phyloP scores from a whole-genome alignment of 1,140 invertebrate species.

The Diachasmimorpha longicaudata region DNA sequence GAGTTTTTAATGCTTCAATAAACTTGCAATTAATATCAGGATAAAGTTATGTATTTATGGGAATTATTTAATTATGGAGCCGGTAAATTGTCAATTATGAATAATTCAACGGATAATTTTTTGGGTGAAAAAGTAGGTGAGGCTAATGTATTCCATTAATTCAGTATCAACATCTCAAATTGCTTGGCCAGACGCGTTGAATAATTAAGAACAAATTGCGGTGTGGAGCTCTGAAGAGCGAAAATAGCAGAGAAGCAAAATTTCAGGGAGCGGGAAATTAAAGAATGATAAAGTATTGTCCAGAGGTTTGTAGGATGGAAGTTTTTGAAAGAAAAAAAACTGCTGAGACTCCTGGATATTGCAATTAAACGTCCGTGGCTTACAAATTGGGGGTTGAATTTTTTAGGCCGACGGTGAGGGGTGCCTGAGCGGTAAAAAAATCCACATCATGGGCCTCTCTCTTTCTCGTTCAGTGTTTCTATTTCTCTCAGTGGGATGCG shows the following conservation, averaged over 20 bases:
- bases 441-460: not conserved
- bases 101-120: conserved; percentile 6
- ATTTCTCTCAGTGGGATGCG: conserved; percentile 22
- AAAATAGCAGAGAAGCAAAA: conserved; percentile 15
- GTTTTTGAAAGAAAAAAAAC: conserved; percentile 38
- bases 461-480: not conserved
- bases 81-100: not conserved
- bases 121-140: conserved; percentile 5
- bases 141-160: conserved; percentile 21
- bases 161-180: conserved; percentile 19
- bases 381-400: conserved; percentile 60
- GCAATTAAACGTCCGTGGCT: conserved; percentile 57
- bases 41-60: not conserved
- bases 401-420: conserved; percentile 42
- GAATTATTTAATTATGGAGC: not conserved
- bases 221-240: conserved; percentile 1
- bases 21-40: not conserved
- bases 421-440: conserved; percentile 25
- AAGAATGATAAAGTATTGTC: not conserved
- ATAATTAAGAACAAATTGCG: conserved; percentile 30
- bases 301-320: conserved; percentile 1
- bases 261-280: not conserved
- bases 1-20: not conserved
- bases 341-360: conserved; percentile 50
- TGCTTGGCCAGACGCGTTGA: conserved; percentile 22